Conservation (phyloP, 2,113 vertebrate species). For the Puma concolor region DNA sequence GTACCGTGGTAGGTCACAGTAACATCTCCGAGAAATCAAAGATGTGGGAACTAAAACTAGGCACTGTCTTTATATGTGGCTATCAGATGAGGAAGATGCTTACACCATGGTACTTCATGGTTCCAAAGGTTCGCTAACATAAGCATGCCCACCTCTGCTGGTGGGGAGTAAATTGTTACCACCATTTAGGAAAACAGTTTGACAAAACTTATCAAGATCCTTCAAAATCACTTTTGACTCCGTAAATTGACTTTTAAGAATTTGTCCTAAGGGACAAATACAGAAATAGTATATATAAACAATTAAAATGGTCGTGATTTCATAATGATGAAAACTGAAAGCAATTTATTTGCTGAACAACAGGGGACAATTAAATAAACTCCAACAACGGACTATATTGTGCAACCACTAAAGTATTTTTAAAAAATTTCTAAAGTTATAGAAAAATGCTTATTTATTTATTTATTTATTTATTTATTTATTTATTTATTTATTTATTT, state of each 20-base stretch:
- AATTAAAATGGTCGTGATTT: neutral
- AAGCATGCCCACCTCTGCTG: no score
- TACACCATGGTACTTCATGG: neutral
- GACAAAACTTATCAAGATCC: neutral
- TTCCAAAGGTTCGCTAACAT: neutral
- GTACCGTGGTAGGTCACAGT: neutral
- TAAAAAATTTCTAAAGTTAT: constrained; percentile 24
- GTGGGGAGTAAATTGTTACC: neutral
- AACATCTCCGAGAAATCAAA: neutral
- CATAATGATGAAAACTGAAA: neutral
- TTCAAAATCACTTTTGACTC: neutral
- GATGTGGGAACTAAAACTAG: neutral
- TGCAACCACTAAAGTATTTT: neutral
- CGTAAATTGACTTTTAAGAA: neutral
- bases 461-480: no score
- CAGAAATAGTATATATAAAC: neutral
- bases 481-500: no score
- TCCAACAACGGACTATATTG: neutral
- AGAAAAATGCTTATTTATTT: neutral
- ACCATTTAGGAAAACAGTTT: neutral
- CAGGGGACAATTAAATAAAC: neutral
- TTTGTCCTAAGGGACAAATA: neutral
- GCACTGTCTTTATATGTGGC: neutral
- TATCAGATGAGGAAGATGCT: neutral
- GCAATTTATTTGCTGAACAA: neutral